Evolutionary conservation across 1,140 invertebrate species (phyloP).

Genomic region (Hyles vespertilio): DNA sequence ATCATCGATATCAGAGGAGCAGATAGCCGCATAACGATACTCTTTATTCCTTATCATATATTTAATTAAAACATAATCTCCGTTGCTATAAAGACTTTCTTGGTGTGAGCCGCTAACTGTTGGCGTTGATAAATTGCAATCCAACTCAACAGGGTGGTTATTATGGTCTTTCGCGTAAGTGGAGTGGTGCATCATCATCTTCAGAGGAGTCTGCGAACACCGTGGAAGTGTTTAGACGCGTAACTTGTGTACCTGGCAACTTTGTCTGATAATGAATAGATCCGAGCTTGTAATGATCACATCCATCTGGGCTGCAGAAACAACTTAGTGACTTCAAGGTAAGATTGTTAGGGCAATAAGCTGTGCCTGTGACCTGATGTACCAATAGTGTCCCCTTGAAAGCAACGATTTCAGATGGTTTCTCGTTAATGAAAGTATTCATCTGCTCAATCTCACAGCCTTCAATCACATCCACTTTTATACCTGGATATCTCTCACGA

Average conservation of each 20-base stretch:
- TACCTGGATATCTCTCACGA: conserved; percentile 23
- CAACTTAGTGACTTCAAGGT: conserved; percentile 15
- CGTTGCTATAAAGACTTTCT: conserved; percentile 16
- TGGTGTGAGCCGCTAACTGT: conserved; percentile 1
- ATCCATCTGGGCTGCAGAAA: conserved; percentile 13
- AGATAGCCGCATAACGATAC: conserved; percentile 20
- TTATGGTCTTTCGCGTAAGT: conserved; percentile 14
- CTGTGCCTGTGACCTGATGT: conserved; percentile 17
- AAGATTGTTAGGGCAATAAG: conserved; percentile 18
- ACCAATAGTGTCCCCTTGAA: conserved; percentile 27
- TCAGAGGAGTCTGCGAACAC: conserved; percentile 17
- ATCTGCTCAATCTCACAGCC: conserved; percentile 23
- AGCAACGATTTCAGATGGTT: conserved; percentile 20
- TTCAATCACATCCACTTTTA: conserved; percentile 23
- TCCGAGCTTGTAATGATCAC: conserved; percentile 21
- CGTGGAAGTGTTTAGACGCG: conserved; percentile 17
- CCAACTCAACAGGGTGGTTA: conserved; percentile 13
- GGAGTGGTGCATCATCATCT: conserved; percentile 22
- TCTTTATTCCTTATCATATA: conserved; percentile 19
- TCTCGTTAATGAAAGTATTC: conserved; percentile 20
- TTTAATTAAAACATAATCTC: conserved; percentile 25
- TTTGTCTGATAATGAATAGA: conserved; percentile 19
- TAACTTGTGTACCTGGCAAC: conserved; percentile 13
- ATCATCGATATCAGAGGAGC: conserved; percentile 3
- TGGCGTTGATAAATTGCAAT: background rate